phyloP scores from a whole-genome alignment of 2,888 invertebrate species.

The Xanthia togata region DNA sequence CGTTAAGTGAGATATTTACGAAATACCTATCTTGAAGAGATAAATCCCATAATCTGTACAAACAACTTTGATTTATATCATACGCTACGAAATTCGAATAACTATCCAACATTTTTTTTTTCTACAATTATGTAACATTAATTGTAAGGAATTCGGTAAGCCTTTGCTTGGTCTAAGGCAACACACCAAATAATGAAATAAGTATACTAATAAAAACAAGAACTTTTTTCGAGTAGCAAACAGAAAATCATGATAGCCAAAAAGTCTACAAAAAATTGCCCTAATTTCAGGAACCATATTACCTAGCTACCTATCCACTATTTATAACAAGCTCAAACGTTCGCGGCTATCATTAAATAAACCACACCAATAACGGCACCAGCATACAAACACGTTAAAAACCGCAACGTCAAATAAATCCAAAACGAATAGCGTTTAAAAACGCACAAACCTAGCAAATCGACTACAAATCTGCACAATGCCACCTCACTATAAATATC shows the following conservation, averaged over 20 bases:
- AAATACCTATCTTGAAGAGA: constrained; percentile 6
- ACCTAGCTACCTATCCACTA: neutral
- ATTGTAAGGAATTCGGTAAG: neutral
- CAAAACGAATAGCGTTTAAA: constrained; percentile 50
- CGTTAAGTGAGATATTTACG: neutral
- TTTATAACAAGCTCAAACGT: neutral
- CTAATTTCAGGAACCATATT: neutral
- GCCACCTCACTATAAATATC: constrained; percentile 79
- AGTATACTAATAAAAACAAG: neutral
- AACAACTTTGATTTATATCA: neutral
- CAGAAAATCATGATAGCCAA: neutral
- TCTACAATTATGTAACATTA: no score
- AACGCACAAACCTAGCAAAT: constrained; percentile 72
- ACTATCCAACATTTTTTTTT: no score
- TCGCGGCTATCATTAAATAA: constrained; percentile 12
- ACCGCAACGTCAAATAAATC: constrained; percentile 53
- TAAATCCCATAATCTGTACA: constrained; percentile 9
- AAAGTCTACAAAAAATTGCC: neutral
- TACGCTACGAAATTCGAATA: neutral
- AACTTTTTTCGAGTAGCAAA: neutral
- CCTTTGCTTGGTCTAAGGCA: neutral
- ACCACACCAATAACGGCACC: neutral
- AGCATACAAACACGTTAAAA: constrained; percentile 24
- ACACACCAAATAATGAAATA: neutral
- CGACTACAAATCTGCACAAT: constrained; percentile 81